Conservation (phyloP, 2,888 invertebrate species). For the Hirtodrosophila cameraria region DNA sequence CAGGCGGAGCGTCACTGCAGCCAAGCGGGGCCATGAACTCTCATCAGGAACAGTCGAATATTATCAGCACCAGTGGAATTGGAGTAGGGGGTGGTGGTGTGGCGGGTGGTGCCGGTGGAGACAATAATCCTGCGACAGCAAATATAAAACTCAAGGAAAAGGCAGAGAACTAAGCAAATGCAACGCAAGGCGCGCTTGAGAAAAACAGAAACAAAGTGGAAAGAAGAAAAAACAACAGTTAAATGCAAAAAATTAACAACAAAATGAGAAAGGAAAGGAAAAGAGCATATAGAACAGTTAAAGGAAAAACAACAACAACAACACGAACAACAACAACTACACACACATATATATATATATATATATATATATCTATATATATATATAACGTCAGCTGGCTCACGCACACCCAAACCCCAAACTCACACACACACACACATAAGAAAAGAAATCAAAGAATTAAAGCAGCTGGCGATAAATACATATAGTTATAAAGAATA, state of each 20-base stretch:
- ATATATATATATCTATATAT: too few species aligned
- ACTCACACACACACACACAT: neutral
- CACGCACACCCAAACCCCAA: conserved; percentile 30
- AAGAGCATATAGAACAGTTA: conserved; percentile 6
- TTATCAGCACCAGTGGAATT: conserved; percentile 75
- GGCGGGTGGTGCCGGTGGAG: conserved; percentile 71
- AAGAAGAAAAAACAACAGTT: conserved; percentile 38
- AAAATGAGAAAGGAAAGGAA: conserved; percentile 24
- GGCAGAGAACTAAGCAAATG: conserved; percentile 76
- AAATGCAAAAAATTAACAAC: conserved; percentile 36
- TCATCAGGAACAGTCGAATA: conserved; percentile 82
- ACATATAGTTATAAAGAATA: conserved; percentile 45
- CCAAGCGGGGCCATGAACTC: conserved; percentile 69
- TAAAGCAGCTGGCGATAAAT: conserved; percentile 47
- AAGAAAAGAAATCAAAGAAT: conserved; percentile 37
- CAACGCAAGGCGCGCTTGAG: conserved; percentile 64
- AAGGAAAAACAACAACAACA: conserved; percentile 26
- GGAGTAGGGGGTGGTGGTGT: conserved; percentile 66
- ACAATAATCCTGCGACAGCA: conserved; percentile 82
- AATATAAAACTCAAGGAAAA: conserved; percentile 80
- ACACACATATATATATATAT: too few species aligned
- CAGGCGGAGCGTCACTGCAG: conserved; percentile 65
- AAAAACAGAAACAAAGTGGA: conserved; percentile 39
- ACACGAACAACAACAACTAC: conserved; percentile 46
- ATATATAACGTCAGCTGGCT: conserved; percentile 48